Base-by-base conservation (phyloP, 2,888 invertebrate genomes). In the Diarsia brunnea region DNA sequence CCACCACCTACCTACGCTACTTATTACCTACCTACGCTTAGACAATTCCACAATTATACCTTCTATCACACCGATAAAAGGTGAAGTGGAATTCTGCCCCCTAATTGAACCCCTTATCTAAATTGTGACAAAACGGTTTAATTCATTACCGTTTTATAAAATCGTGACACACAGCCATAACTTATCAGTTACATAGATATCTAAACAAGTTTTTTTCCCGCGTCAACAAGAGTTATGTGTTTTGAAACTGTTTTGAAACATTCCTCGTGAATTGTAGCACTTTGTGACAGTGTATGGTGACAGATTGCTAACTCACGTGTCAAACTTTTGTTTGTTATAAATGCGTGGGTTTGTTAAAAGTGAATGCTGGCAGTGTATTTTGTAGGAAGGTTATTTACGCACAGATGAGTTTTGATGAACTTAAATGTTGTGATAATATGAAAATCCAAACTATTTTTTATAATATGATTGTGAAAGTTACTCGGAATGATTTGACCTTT, bases 151-250 rank as follows among this genome's bases (percentile, higher is more conserved):
- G 38, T 69, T 82, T 82, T 78, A 66, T 66, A 82, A 81, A 69
- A 21, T 72, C 69, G 55, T 69, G 81, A 63, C 78, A 31, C 21
- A 53, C 24, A 47, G n/a, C 64, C 60, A 73, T 86, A 76, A 85
- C 72, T 75, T 86, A 81, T 81, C 74, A 55, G 53, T 55, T 74
- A 55, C 55, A 55, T 55, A 49, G 53, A 27, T 75, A 86, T 86
- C 70, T 73, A 75, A 85, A 81, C 74, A 86, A 75, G 73, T 78
- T 84, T 84, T 81, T 85, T 83, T 31, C 21, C 21, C 49, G 81
- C 63, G 78, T 85, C 81, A 78, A 69, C 70, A 64, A 75, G 81
- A 85, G 72, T 84, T 76, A 85, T 85, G 78, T 78, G 66, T 78
- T 84, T 76, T 71, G 78, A 67, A 86, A 84, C 75, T 69, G 63